Evolutionary conservation across 2,113 vertebrate species (phyloP).

Genomic region (Dipodomys ordii): DNA sequence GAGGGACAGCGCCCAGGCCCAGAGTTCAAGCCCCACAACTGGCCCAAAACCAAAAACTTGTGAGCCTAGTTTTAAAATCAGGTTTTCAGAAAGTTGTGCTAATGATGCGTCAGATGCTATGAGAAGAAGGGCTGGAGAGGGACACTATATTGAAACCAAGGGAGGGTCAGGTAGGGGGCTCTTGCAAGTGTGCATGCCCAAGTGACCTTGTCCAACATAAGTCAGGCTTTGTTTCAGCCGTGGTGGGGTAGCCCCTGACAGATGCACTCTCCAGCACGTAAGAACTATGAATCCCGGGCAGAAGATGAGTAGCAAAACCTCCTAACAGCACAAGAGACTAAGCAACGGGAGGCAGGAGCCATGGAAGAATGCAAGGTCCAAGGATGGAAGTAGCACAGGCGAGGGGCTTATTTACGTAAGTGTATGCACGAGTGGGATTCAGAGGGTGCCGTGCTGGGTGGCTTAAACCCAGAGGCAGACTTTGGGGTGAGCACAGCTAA

Average conservation of each 20-base stretch:
- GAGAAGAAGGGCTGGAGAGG: background rate
- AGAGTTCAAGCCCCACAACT: background rate
- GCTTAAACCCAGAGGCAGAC: background rate
- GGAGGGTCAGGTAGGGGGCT: background rate
- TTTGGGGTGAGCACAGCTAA: background rate
- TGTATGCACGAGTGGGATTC: background rate
- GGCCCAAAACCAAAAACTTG: background rate
- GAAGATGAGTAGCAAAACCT: background rate
- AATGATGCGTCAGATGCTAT: background rate
- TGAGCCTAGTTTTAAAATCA: background rate
- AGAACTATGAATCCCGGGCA: background rate
- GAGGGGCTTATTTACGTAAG: background rate
- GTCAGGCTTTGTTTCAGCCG: background rate
- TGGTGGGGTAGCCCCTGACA: background rate
- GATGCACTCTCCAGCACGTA: background rate
- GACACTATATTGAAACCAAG: background rate
- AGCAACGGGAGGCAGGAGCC: background rate
- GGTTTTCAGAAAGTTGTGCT: background rate
- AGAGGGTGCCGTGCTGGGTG: background rate
- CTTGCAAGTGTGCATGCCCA: background rate
- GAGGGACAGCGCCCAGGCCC: too few species aligned
- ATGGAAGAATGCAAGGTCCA: background rate
- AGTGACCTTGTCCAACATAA: background rate
- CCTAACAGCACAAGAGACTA: background rate
- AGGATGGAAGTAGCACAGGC: background rate